Evolutionary conservation across 1,140 invertebrate genomes (phyloP).

Genomic region (Brachionus asplanchnoidis): DNA sequence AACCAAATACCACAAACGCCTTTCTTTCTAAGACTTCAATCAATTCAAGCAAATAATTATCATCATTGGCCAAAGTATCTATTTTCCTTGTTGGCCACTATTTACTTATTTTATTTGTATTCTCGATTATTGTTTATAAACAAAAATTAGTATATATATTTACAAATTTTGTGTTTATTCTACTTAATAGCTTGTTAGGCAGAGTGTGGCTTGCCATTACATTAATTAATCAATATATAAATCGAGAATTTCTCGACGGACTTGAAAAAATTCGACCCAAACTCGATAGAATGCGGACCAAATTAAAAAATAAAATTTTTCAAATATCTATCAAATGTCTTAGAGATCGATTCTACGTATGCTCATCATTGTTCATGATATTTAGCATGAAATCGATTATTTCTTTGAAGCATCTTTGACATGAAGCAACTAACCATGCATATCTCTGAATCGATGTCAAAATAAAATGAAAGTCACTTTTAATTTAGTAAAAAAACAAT

Average conservation of each 20-base stretch:
- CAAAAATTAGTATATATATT: slow-evolving; percentile 28
- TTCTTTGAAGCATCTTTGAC: background rate
- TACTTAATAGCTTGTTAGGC: background rate
- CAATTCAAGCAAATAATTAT: background rate
- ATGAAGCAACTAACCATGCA: background rate
- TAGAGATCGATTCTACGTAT: background rate
- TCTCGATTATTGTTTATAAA: slow-evolving; percentile 24
- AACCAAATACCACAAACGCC: slow-evolving; percentile 7
- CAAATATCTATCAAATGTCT: background rate
- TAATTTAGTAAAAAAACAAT: background rate
- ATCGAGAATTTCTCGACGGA: background rate
- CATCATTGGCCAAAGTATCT: background rate
- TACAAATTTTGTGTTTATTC: background rate
- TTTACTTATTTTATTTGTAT: slow-evolving; percentile 12
- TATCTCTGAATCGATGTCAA: background rate
- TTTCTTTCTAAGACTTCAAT: background rate
- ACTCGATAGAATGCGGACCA: background rate
- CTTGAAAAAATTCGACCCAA: background rate
- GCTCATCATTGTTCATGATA: background rate
- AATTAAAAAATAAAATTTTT: background rate
- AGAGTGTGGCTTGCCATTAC: background rate
- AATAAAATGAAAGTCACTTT: background rate
- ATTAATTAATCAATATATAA: slow-evolving; percentile 1
- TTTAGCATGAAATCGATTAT: background rate
- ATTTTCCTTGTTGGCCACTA: background rate